These are phyloP conservation scores for Hermodice carunculata DNA, from an alignment of 2,888 invertebrate species.

Conservation along the genomic window DNA sequence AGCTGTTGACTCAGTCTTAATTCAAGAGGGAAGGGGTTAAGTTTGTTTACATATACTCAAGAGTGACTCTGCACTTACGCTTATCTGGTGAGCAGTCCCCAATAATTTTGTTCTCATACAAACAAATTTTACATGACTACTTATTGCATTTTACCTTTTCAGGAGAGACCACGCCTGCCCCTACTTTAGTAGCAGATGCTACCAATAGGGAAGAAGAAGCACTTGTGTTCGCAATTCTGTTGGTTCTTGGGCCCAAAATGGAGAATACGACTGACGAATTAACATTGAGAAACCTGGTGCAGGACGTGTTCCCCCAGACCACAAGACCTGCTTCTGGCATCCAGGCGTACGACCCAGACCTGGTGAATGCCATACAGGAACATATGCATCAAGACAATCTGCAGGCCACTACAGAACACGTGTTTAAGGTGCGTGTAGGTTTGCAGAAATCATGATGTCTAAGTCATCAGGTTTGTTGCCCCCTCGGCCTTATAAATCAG, in stretches of 20 bases:
- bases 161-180: no score
- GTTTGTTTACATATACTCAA: no score
- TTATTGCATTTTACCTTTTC: no score
- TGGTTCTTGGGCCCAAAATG: constrained; percentile 47
- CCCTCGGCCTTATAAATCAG: no score
- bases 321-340: constrained; percentile 37
- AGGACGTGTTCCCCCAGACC: constrained; percentile 61
- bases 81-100: no score
- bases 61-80: no score
- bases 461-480: no score
- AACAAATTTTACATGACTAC: no score
- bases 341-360: constrained; percentile 43
- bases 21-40: no score
- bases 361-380: constrained; percentile 57
- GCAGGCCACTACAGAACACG: constrained; percentile 47
- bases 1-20: no score
- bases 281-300: constrained; percentile 43
- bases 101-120: no score
- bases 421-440: constrained; percentile 53
- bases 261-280: constrained; percentile 50
- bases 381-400: constrained; percentile 60
- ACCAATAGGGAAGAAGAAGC: constrained; percentile 17
- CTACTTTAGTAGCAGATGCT: constrained; percentile 3
- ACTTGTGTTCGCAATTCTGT: constrained; percentile 53
- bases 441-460: no score